Evolutionary conservation across 2,888 invertebrate genomes (phyloP).

Genomic region (Hydrotaea cyrtoneurina): DNA sequence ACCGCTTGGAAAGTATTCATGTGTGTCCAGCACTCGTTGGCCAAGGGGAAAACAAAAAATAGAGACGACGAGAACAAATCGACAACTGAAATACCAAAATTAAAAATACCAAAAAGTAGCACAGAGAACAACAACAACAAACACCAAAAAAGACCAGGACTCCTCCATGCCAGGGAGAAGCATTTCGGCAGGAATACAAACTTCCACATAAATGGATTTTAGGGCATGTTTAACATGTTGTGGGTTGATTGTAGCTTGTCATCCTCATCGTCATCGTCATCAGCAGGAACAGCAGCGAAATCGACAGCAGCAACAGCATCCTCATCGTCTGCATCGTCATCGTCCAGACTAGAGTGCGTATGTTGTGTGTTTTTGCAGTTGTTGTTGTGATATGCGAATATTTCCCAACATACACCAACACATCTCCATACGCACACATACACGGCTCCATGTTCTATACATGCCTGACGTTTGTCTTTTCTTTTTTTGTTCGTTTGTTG

Average conservation of each 20-base stretch:
- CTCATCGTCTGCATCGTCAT: background rate
- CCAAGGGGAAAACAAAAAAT: no score
- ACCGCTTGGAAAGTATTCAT: no score
- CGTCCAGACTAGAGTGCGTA: background rate
- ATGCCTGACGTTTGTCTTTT: no score
- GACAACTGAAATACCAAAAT: no score
- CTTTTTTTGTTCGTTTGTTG: no score
- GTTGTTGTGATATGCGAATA: background rate
- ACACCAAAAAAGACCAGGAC: background rate
- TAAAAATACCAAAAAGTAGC: background rate
- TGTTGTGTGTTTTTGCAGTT: slow-evolving; percentile 8
- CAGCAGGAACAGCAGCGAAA: background rate
- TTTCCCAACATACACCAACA: background rate
- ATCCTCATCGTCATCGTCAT: slow-evolving; percentile 46
- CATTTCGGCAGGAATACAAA: background rate
- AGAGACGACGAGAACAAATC: no score
- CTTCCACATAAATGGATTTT: slow-evolving; percentile 58
- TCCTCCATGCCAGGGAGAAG: no score
- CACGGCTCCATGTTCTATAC: background rate
- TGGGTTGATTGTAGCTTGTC: slow-evolving; percentile 60
- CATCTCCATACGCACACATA: no score
- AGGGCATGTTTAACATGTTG: slow-evolving; percentile 58
- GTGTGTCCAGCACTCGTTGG: no score
- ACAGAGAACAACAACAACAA: background rate
- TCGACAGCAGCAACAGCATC: background rate